Evolutionary conservation across 2,797 vertebrate genomes (phyloP).

Genomic region (Pantherophis alleghaniensis): DNA sequence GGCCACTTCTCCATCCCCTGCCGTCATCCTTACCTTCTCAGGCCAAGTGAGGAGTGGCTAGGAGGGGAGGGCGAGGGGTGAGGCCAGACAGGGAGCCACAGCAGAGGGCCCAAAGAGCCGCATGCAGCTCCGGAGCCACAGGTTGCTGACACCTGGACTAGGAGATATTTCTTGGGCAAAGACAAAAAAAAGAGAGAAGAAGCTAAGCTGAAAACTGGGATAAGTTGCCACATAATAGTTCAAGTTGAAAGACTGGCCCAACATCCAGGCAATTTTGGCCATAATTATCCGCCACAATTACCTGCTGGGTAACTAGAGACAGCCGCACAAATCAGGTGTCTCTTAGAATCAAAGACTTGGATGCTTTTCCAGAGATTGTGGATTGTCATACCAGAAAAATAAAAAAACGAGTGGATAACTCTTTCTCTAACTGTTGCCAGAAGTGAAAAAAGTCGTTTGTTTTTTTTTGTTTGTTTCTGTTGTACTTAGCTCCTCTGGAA

Average conservation of each 20-base stretch:
- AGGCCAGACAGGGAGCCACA: too few species aligned
- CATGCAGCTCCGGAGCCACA: too few species aligned
- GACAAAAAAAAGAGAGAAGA: neutral
- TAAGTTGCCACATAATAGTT: neutral
- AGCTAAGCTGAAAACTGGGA: neutral
- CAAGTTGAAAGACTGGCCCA: conserved; percentile 4
- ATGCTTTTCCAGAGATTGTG: conserved; percentile 22
- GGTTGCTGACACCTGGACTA: neutral
- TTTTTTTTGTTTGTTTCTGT: conserved; percentile 35
- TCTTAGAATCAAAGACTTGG: conserved; percentile 35
- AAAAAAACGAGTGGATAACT: neutral
- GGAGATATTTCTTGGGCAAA: neutral
- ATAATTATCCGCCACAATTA: conserved; percentile 20
- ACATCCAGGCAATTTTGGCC: neutral
- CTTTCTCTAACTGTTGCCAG: conserved; percentile 46
- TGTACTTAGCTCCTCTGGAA: conserved; percentile 51
- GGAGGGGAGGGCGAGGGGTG: too few species aligned
- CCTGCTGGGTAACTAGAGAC: neutral
- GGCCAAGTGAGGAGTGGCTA: too few species aligned
- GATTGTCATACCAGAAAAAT: conserved; percentile 33
- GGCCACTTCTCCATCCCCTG: too few species aligned
- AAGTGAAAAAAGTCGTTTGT: conserved; percentile 29
- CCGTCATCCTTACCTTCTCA: too few species aligned
- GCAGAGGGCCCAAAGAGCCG: too few species aligned
- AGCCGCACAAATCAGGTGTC: neutral